These are phyloP conservation scores for Beaufortia kweichowensis DNA, from an alignment of 2,113 vertebrate species.

Conservation along the genomic window DNA sequence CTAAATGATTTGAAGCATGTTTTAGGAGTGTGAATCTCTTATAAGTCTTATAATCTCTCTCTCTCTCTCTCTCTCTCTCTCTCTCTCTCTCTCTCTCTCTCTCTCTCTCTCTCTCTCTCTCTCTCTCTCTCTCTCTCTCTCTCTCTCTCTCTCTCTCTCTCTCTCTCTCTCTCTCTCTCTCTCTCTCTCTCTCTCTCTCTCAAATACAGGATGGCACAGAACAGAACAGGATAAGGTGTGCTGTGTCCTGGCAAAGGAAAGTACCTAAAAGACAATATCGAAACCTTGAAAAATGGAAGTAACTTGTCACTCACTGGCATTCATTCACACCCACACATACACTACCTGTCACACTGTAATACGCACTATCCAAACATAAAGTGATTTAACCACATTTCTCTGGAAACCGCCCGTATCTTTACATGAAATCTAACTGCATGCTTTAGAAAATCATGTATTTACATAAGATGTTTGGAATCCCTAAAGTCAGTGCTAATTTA, in stretches of 20 bases:
- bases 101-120: no score
- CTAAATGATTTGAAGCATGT: no score
- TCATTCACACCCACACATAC: slow-evolving; percentile 13
- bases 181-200: not conserved
- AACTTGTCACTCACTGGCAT: slow-evolving; percentile 19
- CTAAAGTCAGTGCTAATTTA: no score
- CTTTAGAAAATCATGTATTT: not conserved
- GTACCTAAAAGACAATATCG: slow-evolving; percentile 22
- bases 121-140: no score
- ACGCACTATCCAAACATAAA: no score
- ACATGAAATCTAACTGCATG: no score
- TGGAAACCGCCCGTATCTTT: not conserved
- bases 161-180: not conserved
- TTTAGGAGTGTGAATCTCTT: no score
- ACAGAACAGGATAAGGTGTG: not conserved
- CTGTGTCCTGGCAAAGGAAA: not conserved
- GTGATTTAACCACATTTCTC: not conserved
- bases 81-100: no score
- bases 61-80: no score
- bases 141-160: no score
- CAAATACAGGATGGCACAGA: not conserved
- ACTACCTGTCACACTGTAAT: not conserved
- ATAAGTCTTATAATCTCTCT: no score
- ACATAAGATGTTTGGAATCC: no score
- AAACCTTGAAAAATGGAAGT: not conserved